Conservation (phyloP, 2,113 vertebrate genomes). For the Sturnira hondurensis region DNA sequence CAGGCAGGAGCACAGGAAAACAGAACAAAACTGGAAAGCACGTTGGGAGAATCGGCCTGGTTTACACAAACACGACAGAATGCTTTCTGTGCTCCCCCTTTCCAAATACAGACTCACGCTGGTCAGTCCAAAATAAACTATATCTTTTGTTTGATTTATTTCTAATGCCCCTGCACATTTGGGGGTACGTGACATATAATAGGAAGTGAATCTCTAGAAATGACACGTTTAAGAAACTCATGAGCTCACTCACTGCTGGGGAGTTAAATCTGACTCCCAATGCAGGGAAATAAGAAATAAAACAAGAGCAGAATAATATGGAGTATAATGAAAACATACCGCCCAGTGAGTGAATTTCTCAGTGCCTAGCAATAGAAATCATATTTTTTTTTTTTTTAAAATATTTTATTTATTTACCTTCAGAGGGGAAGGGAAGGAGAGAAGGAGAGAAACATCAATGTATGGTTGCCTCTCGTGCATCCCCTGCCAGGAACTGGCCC, state of each 20-base stretch:
- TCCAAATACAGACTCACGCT: background rate
- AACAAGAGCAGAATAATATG: background rate
- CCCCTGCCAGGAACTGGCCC: too few species aligned
- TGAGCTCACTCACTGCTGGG: background rate
- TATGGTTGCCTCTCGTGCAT: too few species aligned
- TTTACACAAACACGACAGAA: conserved; percentile 45
- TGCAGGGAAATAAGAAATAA: background rate
- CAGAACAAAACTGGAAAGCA: conserved; percentile 61
- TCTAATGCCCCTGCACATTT: background rate
- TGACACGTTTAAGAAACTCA: conserved; percentile 11
- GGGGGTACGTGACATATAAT: background rate
- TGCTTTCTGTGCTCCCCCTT: background rate
- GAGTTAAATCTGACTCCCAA: background rate
- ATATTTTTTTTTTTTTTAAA: too few species aligned
- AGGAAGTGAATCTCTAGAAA: conserved; percentile 27
- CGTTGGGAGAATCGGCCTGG: background rate
- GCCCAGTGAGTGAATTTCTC: background rate
- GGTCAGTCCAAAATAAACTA: background rate
- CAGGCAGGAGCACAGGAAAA: conserved; percentile 62
- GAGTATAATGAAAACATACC: conserved; percentile 1
- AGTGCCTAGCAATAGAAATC: background rate
- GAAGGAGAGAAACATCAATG: too few species aligned
- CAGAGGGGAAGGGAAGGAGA: too few species aligned
- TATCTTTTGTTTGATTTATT: conserved; percentile 7
- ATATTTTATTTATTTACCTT: too few species aligned